These are phyloP conservation scores for Marronus borbonicus DNA, from an alignment of 2,888 invertebrate species.

Conservation along the genomic window DNA sequence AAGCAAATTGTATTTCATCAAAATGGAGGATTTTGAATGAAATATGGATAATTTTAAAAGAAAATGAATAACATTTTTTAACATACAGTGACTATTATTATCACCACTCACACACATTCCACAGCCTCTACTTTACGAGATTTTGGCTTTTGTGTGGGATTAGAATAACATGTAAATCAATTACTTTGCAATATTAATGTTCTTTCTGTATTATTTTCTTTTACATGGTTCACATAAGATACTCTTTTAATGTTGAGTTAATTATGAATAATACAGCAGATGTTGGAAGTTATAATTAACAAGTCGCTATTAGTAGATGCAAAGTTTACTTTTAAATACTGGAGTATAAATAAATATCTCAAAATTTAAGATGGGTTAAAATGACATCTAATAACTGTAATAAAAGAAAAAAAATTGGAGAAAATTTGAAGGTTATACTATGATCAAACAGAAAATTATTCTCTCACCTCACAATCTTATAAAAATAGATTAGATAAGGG, in stretches of 20 bases:
- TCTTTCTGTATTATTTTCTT: neutral
- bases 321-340: constrained; percentile 13
- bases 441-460: neutral
- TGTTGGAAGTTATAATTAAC: constrained; percentile 20
- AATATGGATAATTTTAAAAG: neutral
- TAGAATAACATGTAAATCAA: neutral
- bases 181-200: neutral
- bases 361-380: neutral
- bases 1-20: no score
- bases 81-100: neutral
- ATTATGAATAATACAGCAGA: constrained; percentile 24
- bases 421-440: constrained; percentile 21
- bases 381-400: neutral
- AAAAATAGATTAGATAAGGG: constrained; percentile 29
- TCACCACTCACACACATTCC: no score
- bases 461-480: neutral
- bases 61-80: neutral
- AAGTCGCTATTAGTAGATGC: constrained; percentile 10
- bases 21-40: no score
- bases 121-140: neutral
- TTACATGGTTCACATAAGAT: neutral
- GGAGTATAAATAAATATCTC: constrained; percentile 17
- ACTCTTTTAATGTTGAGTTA: neutral
- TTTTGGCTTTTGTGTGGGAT: neutral
- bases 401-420: constrained; percentile 18